Conservation (phyloP, 2,113 vertebrate species). For the Sander vitreus region DNA sequence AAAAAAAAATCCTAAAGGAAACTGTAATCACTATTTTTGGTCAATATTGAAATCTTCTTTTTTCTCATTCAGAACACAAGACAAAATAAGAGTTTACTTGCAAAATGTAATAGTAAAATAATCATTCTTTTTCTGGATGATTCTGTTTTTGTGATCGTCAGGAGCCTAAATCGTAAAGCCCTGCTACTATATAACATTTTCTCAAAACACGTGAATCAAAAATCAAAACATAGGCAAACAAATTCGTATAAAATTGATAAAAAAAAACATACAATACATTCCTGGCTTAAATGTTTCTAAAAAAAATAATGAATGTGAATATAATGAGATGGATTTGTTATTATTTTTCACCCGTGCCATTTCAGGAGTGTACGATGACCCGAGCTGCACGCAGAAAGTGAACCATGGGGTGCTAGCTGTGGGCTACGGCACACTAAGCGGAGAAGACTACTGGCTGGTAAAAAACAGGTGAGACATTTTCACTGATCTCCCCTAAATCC, state of each 20-base stretch:
- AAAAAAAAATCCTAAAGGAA: too few relatives aligned
- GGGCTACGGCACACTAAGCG: conserved; percentile 88
- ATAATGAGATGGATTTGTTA: background rate
- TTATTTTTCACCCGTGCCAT: background rate
- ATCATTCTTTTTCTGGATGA: too few relatives aligned
- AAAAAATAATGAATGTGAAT: background rate
- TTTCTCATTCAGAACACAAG: too few relatives aligned
- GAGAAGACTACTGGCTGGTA: conserved; percentile 93
- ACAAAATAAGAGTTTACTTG: too few relatives aligned
- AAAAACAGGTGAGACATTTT: conserved; percentile 91
- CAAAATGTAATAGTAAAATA: too few relatives aligned
- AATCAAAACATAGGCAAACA: background rate
- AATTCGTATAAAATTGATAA: too few relatives aligned
- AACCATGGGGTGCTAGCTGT: conserved; percentile 90
- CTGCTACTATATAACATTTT: background rate
- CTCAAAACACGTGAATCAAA: background rate
- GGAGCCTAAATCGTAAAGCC: too few relatives aligned
- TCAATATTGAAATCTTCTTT: too few relatives aligned
- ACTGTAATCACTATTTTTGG: too few relatives aligned
- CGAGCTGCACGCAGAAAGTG: conserved; percentile 79
- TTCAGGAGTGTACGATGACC: conserved; percentile 91
- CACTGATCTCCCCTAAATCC: background rate
- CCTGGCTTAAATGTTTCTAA: too few relatives aligned
- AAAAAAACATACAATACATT: background rate
- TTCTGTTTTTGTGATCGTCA: too few relatives aligned